phyloP scores from a whole-genome alignment of 2,888 invertebrate species.

The Tipula confusa region DNA sequence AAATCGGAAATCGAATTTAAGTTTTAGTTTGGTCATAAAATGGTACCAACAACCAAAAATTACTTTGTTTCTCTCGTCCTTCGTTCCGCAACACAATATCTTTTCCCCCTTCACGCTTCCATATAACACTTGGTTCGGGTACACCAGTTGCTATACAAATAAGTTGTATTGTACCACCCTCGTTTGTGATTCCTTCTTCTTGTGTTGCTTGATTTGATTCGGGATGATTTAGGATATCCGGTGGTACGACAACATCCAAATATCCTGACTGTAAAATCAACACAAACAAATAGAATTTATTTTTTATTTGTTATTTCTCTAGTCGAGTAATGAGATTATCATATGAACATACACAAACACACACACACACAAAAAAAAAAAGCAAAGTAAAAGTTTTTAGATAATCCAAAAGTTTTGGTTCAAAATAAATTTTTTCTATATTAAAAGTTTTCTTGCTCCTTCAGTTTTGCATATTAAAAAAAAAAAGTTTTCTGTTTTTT shows the following conservation, averaged over 20 bases:
- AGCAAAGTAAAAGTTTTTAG: not conserved
- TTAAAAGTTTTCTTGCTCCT: not conserved
- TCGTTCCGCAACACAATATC: slow-evolving; percentile 73
- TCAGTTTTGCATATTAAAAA: not conserved
- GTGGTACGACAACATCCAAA: slow-evolving; percentile 81
- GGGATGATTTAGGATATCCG: slow-evolving; percentile 69
- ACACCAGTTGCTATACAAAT: slow-evolving; percentile 77
- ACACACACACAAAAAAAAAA: not conserved
- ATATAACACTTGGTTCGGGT: slow-evolving; percentile 68
- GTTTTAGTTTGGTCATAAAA: not conserved
- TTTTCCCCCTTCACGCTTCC: slow-evolving; percentile 74
- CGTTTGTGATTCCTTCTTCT: slow-evolving; percentile 71
- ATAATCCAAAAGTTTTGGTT: not conserved
- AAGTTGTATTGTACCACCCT: slow-evolving; percentile 73
- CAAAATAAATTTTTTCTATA: not conserved
- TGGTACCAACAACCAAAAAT: not conserved
- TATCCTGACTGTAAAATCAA: slow-evolving; percentile 66
- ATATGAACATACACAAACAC: too few relatives aligned
- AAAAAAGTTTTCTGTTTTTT: not conserved
- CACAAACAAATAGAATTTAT: not conserved
- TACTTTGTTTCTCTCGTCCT: slow-evolving; percentile 68
- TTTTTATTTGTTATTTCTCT: not conserved
- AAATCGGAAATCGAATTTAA: not conserved
- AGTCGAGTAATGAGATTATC: not conserved
- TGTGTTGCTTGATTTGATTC: slow-evolving; percentile 40